Base-by-base conservation (phyloP, 2,113 vertebrate genomes). In the Pedetes capensis region DNA sequence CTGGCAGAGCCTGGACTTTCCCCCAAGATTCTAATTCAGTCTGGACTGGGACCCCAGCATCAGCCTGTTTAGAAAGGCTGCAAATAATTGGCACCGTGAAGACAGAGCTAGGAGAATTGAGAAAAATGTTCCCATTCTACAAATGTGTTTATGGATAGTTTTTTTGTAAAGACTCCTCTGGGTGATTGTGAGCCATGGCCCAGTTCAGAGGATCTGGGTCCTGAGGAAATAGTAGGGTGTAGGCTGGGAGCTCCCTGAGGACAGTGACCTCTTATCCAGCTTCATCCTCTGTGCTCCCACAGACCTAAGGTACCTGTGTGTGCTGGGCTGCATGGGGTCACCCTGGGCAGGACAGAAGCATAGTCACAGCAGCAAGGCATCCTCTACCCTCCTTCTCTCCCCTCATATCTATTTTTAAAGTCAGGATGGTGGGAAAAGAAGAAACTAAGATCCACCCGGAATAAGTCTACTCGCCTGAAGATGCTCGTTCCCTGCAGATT, bases 221-320 rank as follows among this genome's bases (percentile, higher is more conserved):
- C 51, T 4, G 5, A 23, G 25, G 69, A 53, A 37, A 42, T 0
- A 42, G 61, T 7, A 49, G 2, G 6, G 11, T 8, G 12, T 0
- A 7, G 17, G 47, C 42, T 23, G 14, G 13, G 34, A 17, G 39
- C 29, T 34, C 25, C 74, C 37, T 2, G 22, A 71, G 47, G 42
- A 32, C 11, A 8, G 10, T 29, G 49, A 61, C 14, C 37, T 2
- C 63, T 57, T 17, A 2, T 9, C 27, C 25, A 25, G 16, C 74
- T 32, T 23, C 3, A 17, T 12, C 6, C 17, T 1, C 34, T 53
- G 5, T 0, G 2, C 29, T 34, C 8, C 14, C 22, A 66, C 14
- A 57, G 76, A 42, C 1, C 14, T 20, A 34, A 49, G n/a, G 6
- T 18, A 44, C 44, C 51, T 8, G 34, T 5, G 27, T 29, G 1